These are phyloP conservation scores for Paralichthys olivaceus DNA, from an alignment of 2,113 vertebrate genomes.

Conservation along the genomic window DNA sequence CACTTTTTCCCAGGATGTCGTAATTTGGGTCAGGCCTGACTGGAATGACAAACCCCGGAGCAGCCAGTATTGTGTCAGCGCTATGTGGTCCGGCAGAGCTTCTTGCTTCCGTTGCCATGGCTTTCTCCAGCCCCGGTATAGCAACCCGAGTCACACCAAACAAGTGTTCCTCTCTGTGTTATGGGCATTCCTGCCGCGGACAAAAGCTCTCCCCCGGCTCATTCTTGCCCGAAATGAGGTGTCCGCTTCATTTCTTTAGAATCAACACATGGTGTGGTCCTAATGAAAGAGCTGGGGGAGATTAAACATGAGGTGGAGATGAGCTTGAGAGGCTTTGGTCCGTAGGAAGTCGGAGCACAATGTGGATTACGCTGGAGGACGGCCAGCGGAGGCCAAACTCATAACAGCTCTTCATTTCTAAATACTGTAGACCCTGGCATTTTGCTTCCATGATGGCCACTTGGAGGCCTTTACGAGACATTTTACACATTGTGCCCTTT, in stretches of 20 bases:
- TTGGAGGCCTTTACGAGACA: conserved; percentile 38
- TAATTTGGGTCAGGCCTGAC: conserved; percentile 84
- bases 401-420: conserved; percentile 51
- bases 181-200: conserved; percentile 68
- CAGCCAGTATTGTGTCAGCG: conserved; percentile 63
- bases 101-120: conserved; percentile 83
- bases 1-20: conserved; percentile 72
- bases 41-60: conserved; percentile 80
- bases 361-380: conserved; percentile 65
- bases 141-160: conserved; percentile 76
- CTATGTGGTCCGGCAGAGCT: conserved; percentile 72
- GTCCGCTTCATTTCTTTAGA: conserved; percentile 76
- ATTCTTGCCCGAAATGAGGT: conserved; percentile 76
- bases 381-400: conserved; percentile 57
- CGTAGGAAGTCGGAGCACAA: conserved; percentile 68
- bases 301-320: conserved; percentile 78
- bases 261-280: conserved; percentile 76
- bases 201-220: conserved; percentile 71
- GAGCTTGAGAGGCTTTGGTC: conserved; percentile 71
- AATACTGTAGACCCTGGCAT: conserved; percentile 43
- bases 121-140: conserved; percentile 71
- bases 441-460: conserved; percentile 48
- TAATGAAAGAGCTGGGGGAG: conserved; percentile 74
- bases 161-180: conserved; percentile 72
- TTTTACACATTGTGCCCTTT: conserved; percentile 68